A percentile compares a stretch with the other conserved stretches of the same genome.
Conservation (phyloP, 2,888 invertebrate species). For the Heliconius charithonia region DNA sequence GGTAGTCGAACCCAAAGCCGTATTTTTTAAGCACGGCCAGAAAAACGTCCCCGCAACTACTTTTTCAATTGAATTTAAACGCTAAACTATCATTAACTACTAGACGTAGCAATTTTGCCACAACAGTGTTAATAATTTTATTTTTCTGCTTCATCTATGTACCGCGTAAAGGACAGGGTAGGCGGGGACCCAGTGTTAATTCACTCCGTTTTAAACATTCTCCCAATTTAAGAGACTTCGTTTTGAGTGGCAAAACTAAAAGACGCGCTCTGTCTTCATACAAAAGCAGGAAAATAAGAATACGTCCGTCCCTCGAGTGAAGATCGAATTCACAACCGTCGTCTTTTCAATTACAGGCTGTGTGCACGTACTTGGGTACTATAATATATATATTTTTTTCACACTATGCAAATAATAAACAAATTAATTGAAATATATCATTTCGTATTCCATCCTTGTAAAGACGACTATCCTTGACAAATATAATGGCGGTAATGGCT, state of each 20-base stretch:
- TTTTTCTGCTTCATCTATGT: background rate
- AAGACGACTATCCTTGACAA: conserved; percentile 31
- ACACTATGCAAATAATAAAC: conserved; percentile 29
- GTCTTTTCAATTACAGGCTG: no score
- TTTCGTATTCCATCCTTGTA: conserved; percentile 35
- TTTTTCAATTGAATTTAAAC: no score
- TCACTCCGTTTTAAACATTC: background rate
- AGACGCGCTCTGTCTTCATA: no score
- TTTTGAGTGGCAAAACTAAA: no score
- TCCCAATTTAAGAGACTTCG: no score
- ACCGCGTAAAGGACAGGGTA: background rate
- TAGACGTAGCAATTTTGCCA: background rate
- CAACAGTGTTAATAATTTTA: background rate
- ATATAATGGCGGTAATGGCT: conserved; percentile 13
- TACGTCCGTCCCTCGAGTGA: no score
- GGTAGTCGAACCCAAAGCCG: no score
- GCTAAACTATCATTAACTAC: background rate
- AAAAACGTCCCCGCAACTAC: no score
- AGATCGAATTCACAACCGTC: no score
- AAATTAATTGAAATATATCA: conserved; percentile 25
- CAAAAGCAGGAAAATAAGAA: no score
- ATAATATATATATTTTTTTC: background rate
- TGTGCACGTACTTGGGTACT: no score
- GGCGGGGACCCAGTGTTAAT: background rate
- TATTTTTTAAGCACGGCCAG: no score